Conservation (phyloP, 2,888 invertebrate species). For the Noctuana brunneofusca region DNA sequence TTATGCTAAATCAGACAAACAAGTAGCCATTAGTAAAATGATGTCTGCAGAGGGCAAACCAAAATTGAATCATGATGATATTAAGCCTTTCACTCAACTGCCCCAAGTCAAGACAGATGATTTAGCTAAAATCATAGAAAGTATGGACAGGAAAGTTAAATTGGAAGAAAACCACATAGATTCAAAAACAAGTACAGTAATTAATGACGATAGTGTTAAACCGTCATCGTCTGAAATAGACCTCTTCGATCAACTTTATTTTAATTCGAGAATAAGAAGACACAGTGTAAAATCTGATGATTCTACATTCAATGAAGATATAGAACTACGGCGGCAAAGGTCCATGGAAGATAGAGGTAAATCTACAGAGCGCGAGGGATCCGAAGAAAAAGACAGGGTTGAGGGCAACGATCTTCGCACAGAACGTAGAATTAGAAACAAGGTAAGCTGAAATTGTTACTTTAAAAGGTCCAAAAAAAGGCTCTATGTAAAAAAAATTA, state of each 20-base stretch:
- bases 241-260: slow-evolving; percentile 39
- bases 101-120: slow-evolving; percentile 79
- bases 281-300: slow-evolving; percentile 72
- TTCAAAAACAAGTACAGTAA: slow-evolving; percentile 55
- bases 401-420: slow-evolving; percentile 81
- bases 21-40: slow-evolving; percentile 64
- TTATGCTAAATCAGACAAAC: slow-evolving; percentile 66
- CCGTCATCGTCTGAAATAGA: slow-evolving; percentile 37
- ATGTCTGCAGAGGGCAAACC: slow-evolving; percentile 65
- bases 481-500: no score
- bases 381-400: slow-evolving; percentile 76
- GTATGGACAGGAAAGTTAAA: slow-evolving; percentile 72
- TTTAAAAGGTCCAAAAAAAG: not conserved
- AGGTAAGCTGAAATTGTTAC: slow-evolving; percentile 63
- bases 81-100: slow-evolving; percentile 78
- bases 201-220: slow-evolving; percentile 55
- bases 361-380: slow-evolving; percentile 79
- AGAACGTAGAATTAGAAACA: slow-evolving; percentile 86
- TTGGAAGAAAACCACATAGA: slow-evolving; percentile 54
- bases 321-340: slow-evolving; percentile 76
- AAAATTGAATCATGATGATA: slow-evolving; percentile 71
- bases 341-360: slow-evolving; percentile 82
- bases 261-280: slow-evolving; percentile 57
- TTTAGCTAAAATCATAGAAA: slow-evolving; percentile 72
- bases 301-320: slow-evolving; percentile 58